Evolutionary conservation across 2,113 vertebrate genomes (phyloP).

Genomic region (Machaerirhynchus nigripectus): DNA sequence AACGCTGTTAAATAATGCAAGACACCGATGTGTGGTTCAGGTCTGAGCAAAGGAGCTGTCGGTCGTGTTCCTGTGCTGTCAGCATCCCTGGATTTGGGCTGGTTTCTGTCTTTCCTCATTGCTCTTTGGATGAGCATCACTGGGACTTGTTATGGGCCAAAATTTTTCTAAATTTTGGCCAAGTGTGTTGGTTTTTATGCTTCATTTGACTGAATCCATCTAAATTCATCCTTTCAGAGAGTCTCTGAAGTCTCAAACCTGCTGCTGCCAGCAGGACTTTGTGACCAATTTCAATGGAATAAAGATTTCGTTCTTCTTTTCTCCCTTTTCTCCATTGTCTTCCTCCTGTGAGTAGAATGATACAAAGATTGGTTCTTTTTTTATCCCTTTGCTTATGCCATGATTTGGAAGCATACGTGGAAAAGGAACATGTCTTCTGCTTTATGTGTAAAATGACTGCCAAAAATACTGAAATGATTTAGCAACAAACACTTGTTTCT

Average conservation of each 20-base stretch:
- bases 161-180: neutral
- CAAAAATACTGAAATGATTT: neutral
- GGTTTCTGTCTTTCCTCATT: neutral
- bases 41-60: neutral
- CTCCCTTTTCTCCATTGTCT: neutral
- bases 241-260: neutral
- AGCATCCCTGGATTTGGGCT: neutral
- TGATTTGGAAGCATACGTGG: fast-evolving
- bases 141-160: neutral
- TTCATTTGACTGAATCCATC: neutral
- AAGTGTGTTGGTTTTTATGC: neutral
- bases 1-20: neutral
- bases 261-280: neutral
- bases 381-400: neutral
- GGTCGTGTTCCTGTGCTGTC: neutral
- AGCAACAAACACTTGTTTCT: neutral
- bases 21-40: neutral
- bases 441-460: neutral
- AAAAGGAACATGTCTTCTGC: neutral
- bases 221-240: neutral
- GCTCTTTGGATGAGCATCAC: neutral
- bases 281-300: neutral
- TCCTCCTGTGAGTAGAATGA: neutral
- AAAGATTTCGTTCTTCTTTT: neutral
- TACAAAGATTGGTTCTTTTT: neutral